Conservation (phyloP, 2,797 vertebrate species). For the Cichlasoma orientale region DNA sequence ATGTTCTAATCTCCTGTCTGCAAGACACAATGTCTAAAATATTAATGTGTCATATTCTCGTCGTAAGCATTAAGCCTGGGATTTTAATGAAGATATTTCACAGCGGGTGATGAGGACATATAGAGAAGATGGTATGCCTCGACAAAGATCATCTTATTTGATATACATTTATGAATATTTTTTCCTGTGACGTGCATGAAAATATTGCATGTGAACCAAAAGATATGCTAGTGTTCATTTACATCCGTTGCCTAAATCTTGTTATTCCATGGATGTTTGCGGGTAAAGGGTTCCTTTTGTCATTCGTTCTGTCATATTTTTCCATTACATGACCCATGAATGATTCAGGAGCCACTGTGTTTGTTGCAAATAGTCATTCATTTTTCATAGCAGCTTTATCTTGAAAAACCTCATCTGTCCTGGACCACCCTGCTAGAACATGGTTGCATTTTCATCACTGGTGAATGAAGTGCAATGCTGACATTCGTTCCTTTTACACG, state of each 20-base stretch:
- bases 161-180: background rate
- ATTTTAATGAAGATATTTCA: background rate
- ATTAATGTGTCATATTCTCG: background rate
- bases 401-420: conserved; percentile 64
- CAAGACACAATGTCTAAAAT: background rate
- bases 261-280: conserved; percentile 32
- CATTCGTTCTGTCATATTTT: conserved; percentile 55
- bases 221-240: background rate
- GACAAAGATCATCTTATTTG: background rate
- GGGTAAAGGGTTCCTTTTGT: conserved; percentile 44
- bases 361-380: conserved; percentile 80
- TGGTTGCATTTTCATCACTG: conserved; percentile 53
- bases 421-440: conserved; percentile 51
- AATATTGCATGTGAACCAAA: background rate
- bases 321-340: conserved; percentile 78
- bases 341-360: conserved; percentile 77
- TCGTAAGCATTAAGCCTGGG: background rate
- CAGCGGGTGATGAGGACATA: background rate
- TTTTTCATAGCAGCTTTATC: conserved; percentile 78
- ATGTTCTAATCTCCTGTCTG: background rate
- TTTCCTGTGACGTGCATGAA: background rate
- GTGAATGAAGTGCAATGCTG: conserved; percentile 63
- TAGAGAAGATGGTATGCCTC: background rate
- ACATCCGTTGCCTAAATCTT: conserved; percentile 21
- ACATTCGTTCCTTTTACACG: conserved; percentile 40